These are phyloP conservation scores for Hoplodrina ambigua DNA, from an alignment of 2,888 invertebrate species.

Conservation along the genomic window DNA sequence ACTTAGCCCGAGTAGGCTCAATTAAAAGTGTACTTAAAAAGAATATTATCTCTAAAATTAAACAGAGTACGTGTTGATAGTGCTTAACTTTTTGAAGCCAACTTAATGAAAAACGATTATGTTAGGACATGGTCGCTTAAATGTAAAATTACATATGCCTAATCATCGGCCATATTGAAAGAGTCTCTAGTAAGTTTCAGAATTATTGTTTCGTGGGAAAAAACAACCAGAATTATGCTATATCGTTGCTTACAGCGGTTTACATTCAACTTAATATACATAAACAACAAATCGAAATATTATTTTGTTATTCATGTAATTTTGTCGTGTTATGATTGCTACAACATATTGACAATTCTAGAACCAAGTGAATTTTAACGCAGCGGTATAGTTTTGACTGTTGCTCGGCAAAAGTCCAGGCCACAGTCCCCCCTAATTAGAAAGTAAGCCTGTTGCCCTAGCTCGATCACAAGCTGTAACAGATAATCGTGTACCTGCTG, in stretches of 20 bases:
- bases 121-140: slow-evolving; percentile 19
- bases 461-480: too few relatives aligned
- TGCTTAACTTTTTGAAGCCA: slow-evolving; percentile 42
- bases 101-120: slow-evolving; percentile 43
- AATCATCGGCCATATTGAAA: slow-evolving; percentile 6
- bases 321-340: neutral
- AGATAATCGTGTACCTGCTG: too few relatives aligned
- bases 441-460: too few relatives aligned
- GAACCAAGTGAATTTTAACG: neutral
- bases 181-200: neutral
- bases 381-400: too few relatives aligned
- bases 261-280: neutral
- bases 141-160: slow-evolving; percentile 1
- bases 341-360: neutral
- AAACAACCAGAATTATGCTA: neutral
- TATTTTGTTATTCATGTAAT: slow-evolving; percentile 7
- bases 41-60: slow-evolving; percentile 59
- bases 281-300: slow-evolving; percentile 9
- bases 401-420: too few relatives aligned
- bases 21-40: slow-evolving; percentile 58
- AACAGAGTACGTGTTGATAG: slow-evolving; percentile 54
- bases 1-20: slow-evolving; percentile 49
- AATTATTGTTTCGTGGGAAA: neutral
- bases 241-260: neutral
- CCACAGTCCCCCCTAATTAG: too few relatives aligned